Evolutionary conservation across 1,140 invertebrate species (phyloP).

Genomic region (Polyergus mexicanus): DNA sequence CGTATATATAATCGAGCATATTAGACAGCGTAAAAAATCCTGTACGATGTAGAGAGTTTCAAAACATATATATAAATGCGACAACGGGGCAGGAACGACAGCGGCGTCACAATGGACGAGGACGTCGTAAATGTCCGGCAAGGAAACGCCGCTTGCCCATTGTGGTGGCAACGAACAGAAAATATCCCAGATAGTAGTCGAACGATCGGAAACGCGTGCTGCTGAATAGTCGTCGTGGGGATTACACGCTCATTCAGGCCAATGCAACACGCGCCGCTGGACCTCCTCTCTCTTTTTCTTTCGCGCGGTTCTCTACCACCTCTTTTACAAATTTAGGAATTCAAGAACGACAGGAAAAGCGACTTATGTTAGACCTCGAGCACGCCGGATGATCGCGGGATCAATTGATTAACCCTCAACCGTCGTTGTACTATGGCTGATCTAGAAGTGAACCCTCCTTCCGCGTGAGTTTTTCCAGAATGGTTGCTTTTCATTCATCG

Average conservation of each 20-base stretch:
- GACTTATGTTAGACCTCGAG: conserved; percentile 26
- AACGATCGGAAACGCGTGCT: conserved; percentile 74
- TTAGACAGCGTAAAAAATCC: neutral
- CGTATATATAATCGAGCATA: neutral
- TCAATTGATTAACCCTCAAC: conserved; percentile 55
- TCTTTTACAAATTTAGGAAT: conserved; percentile 43
- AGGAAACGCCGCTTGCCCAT: conserved; percentile 72
- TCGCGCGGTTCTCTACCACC: neutral
- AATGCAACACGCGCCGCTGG: conserved; percentile 14
- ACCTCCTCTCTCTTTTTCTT: too few relatives aligned
- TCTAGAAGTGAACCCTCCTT: neutral
- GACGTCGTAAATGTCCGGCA: conserved; percentile 52
- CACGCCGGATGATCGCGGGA: conserved; percentile 25
- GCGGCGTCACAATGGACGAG: conserved; percentile 78
- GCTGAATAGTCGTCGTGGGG: conserved; percentile 70
- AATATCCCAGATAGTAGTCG: conserved; percentile 25
- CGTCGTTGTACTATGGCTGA: neutral
- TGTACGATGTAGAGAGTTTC: neutral
- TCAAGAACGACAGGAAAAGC: conserved; percentile 12
- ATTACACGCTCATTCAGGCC: conserved; percentile 68
- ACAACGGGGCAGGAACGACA: conserved; percentile 77
- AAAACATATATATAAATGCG: conserved; percentile 5
- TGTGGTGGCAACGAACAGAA: conserved; percentile 50
- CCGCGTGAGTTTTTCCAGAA: neutral
- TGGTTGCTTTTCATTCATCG: neutral